Base-by-base conservation (phyloP, 2,113 vertebrate species). In the Rallus limicola region DNA sequence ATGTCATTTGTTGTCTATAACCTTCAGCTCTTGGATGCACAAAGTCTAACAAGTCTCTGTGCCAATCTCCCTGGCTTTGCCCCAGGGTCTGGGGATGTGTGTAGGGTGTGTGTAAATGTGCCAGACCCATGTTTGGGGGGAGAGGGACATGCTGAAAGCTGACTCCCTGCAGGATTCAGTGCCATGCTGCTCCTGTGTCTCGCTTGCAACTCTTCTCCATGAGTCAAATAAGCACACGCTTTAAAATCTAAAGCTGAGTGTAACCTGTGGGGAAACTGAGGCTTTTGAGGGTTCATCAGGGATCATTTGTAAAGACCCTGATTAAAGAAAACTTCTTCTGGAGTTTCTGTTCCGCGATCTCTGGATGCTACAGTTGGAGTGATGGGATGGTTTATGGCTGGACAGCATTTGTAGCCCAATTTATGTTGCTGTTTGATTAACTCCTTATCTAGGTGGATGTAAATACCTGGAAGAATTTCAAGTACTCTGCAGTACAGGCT, bases 101-200 rank as follows among this genome's bases (percentile, higher is more conserved):
- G 18, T 7, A 1, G 21, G 14, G 26, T 23, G 11, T 9, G 55
- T 16, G 7, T 5, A 12, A 0, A 1, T 4, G 8, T 29, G 17
- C 20, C 75, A 81, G 42, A 5, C 21, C 42, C n/a, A 25, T 0
- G 0, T 20, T 1, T 29, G 1, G 4, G 50, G 21, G 20, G 3
- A 77, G 13, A 52, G 10, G n/a, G 33, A 42, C 34, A 16, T 48
- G 58, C 8, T 21, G 38, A 38, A 14, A 5, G 6, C 13, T 48
- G 42, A 8, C 0, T 53, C 19, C 11, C 17, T 29, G 7, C 15
- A 18, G 33, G 33, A 8, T 48, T 80, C 72, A 15, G 14, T 31
- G 15, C 50, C 2, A 1, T 0, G 1, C 16, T 12, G 23, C 29
- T 88, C 42, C 36, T 1, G 9, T 20, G 18, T 40, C 33, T 65